These are phyloP conservation scores for Melanostoma scalare DNA, from an alignment of 2,888 invertebrate genomes.

Conservation along the genomic window DNA sequence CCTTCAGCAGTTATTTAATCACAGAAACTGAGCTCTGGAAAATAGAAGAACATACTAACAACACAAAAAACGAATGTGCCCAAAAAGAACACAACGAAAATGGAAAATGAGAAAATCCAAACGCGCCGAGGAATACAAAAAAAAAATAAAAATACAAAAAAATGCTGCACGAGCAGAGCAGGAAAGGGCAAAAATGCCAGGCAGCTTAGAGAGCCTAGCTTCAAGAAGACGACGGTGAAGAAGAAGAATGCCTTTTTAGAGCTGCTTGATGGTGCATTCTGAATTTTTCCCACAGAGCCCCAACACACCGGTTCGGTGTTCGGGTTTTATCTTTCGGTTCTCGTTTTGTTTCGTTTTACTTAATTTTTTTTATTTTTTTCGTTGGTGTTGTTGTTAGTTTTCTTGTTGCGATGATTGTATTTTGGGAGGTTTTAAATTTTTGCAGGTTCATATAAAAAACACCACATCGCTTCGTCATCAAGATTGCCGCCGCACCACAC, in stretches of 20 bases:
- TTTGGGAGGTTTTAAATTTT: conserved; percentile 71
- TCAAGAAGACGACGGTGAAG: conserved; percentile 29
- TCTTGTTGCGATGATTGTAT: conserved; percentile 36
- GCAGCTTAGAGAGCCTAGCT: conserved; percentile 30
- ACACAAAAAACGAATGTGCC: conserved; percentile 54
- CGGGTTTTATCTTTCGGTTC: conserved; percentile 66
- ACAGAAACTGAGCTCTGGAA: conserved; percentile 72
- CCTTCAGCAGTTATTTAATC: conserved; percentile 76
- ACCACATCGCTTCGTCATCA: conserved; percentile 58
- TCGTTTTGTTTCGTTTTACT: conserved; percentile 50
- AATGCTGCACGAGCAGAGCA: conserved; percentile 67
- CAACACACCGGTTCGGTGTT: conserved; percentile 57
- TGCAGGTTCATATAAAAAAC: conserved; percentile 59
- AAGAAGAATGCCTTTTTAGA: conserved; percentile 70
- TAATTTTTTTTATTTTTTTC: conserved; percentile 5
- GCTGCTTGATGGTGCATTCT: conserved; percentile 65
- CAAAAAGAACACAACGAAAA: conserved; percentile 54
- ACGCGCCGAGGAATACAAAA: conserved; percentile 42
- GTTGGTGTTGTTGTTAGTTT: conserved; percentile 11
- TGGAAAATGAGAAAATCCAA: conserved; percentile 68
- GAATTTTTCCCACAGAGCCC: conserved; percentile 69
- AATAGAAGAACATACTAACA: conserved; percentile 52
- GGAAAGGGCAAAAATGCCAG: conserved; percentile 71
- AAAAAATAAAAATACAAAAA: conserved; percentile 14
- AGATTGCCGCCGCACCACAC: conserved; percentile 19